Evolutionary conservation across 2,113 vertebrate species (phyloP).

Genomic region (Danionella cerebrum): DNA sequence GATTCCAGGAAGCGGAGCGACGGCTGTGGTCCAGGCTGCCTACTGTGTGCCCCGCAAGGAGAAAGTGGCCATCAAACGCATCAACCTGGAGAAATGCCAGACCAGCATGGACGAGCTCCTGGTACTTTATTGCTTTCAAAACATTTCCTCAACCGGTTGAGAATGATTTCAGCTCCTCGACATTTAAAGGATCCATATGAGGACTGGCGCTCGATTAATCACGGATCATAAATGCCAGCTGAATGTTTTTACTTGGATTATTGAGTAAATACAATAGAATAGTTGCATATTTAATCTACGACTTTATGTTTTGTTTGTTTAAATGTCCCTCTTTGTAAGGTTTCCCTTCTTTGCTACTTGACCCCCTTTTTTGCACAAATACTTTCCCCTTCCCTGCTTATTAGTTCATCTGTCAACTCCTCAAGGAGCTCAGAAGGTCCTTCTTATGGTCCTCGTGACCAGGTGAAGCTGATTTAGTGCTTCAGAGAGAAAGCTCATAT

Average conservation of each 20-base stretch:
- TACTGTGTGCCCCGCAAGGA: slow-evolving; percentile 78
- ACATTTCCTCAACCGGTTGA: neutral
- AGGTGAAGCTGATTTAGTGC: neutral
- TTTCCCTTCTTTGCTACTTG: neutral
- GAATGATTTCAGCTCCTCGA: neutral
- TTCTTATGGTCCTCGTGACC: neutral
- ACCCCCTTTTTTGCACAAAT: neutral
- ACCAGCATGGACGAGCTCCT: slow-evolving; percentile 87
- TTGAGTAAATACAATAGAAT: too few relatives aligned
- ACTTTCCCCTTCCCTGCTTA: slow-evolving; percentile 10
- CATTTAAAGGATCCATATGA: neutral
- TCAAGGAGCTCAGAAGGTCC: neutral
- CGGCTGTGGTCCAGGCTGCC: slow-evolving; percentile 81
- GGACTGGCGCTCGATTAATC: neutral
- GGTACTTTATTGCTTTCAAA: slow-evolving; percentile 57
- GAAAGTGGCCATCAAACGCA: slow-evolving; percentile 82
- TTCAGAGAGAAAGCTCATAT: slow-evolving; percentile 6
- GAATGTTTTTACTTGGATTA: too few relatives aligned
- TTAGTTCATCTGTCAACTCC: slow-evolving; percentile 5
- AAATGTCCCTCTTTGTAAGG: too few relatives aligned
- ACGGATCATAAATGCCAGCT: neutral
- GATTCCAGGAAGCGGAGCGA: slow-evolving; percentile 47
- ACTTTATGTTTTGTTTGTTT: neutral
- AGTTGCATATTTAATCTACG: too few relatives aligned
- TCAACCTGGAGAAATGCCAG: slow-evolving; percentile 86